Conservation (phyloP, 2,888 invertebrate species). For the Heliconius ethilla region DNA sequence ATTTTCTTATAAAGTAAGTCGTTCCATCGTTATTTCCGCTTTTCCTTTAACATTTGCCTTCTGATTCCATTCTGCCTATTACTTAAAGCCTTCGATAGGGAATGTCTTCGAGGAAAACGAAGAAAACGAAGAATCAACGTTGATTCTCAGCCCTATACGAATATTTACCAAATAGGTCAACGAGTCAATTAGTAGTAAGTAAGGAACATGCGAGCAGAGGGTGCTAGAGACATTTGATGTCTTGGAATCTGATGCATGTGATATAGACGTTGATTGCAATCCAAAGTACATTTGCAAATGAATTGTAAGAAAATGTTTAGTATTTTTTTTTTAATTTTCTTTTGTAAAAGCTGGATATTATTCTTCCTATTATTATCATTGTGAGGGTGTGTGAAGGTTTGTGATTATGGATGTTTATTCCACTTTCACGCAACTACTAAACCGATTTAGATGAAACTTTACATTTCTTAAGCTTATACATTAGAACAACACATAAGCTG, state of each 20-base stretch:
- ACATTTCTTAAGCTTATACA: no score
- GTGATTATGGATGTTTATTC: no score
- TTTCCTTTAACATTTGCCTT: conserved; percentile 4
- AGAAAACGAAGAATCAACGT: background rate
- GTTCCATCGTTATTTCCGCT: background rate
- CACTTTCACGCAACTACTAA: no score
- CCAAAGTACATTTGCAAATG: background rate
- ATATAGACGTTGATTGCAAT: conserved; percentile 1
- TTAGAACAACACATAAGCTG: no score
- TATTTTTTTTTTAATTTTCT: background rate
- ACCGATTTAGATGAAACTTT: no score
- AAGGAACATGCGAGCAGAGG: conserved; percentile 30
- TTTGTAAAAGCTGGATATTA: background rate
- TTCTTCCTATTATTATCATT: no score
- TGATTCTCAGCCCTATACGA: conserved; percentile 22
- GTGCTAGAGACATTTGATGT: conserved; percentile 27
- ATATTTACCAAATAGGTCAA: conserved; percentile 46
- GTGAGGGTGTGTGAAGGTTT: no score
- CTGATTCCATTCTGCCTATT: background rate
- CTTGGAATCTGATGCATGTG: conserved; percentile 7
- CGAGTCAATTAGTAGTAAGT: conserved; percentile 46
- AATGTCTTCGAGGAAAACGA: conserved; percentile 18
- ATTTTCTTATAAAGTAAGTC: background rate
- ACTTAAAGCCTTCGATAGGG: conserved; percentile 9
- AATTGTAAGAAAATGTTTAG: background rate